Evolutionary conservation across 1,140 invertebrate genomes (phyloP).

Genomic region (Diuraphis noxia): DNA sequence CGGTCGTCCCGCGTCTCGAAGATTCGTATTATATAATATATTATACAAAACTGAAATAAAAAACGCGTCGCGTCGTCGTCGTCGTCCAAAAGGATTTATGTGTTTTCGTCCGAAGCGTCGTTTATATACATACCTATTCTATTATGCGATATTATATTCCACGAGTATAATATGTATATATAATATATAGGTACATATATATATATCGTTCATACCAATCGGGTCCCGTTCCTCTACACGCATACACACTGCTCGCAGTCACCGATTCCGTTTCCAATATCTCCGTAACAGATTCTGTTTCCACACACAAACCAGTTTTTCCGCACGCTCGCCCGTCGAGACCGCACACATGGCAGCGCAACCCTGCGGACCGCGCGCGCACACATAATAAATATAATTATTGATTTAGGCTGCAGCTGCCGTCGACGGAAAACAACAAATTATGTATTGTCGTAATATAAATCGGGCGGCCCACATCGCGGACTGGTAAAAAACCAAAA

Average conservation of each 20-base stretch:
- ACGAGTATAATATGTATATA: background rate
- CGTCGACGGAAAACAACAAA: background rate
- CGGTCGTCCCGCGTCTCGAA: background rate
- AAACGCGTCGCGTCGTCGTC: background rate
- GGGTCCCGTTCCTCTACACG: background rate
- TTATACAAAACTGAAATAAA: background rate
- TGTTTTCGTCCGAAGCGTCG: background rate
- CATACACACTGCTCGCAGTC: background rate
- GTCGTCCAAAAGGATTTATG: slow-evolving; percentile 19
- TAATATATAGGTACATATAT: background rate
- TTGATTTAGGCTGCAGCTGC: background rate
- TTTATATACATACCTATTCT: background rate
- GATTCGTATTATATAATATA: background rate
- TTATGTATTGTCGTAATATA: background rate
- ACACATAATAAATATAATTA: slow-evolving; percentile 16
- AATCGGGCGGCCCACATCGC: slow-evolving; percentile 8
- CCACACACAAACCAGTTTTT: slow-evolving; percentile 19
- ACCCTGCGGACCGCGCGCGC: background rate
- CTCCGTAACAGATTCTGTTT: background rate
- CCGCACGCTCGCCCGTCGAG: background rate
- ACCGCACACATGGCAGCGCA: slow-evolving; percentile 35
- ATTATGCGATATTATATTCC: background rate
- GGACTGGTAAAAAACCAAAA: too few relatives aligned
- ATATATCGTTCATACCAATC: background rate
- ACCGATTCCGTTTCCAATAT: slow-evolving; percentile 10